phyloP scores from a whole-genome alignment of 1,140 invertebrate genomes.

The Monochamus saltuarius region DNA sequence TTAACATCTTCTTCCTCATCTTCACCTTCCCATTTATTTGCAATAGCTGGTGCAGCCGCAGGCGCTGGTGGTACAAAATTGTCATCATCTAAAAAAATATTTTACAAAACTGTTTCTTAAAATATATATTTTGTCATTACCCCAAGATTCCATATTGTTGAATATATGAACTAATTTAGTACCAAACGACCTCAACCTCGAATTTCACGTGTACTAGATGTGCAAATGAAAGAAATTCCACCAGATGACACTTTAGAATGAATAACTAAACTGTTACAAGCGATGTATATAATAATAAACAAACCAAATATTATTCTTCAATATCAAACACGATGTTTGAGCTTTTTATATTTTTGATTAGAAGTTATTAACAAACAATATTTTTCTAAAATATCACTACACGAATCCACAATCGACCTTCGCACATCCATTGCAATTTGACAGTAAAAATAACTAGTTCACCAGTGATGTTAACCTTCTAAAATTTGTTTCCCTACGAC shows the following conservation, averaged over 20 bases:
- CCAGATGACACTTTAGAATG: slow-evolving; percentile 32
- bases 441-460: too few relatives aligned
- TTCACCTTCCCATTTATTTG: slow-evolving; percentile 87
- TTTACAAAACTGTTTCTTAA: not conserved
- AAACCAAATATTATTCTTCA: slow-evolving; percentile 4
- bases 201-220: slow-evolving; percentile 46
- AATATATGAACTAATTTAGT: slow-evolving; percentile 29
- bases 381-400: slow-evolving; percentile 22
- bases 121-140: slow-evolving; percentile 33
- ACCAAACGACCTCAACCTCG: slow-evolving; percentile 31
- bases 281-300: not conserved
- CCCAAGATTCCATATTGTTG: slow-evolving; percentile 49
- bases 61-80: slow-evolving; percentile 46
- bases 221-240: slow-evolving; percentile 21
- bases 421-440: slow-evolving; percentile 41
- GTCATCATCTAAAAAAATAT: slow-evolving; percentile 45
- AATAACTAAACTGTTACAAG: slow-evolving; percentile 3
- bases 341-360: slow-evolving; percentile 38
- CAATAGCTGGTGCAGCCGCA: slow-evolving; percentile 11
- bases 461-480: too few relatives aligned
- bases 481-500: too few relatives aligned
- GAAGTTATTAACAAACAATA: slow-evolving; percentile 28
- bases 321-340: slow-evolving; percentile 42
- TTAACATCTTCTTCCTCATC: slow-evolving; percentile 85
- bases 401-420: slow-evolving; percentile 27